Percentiles rank a stretch among this genome's conserved stretches.
These are phyloP conservation scores for Tokudaia muenninki DNA, from an alignment of 2,797 vertebrate species.

Conservation along the genomic window DNA sequence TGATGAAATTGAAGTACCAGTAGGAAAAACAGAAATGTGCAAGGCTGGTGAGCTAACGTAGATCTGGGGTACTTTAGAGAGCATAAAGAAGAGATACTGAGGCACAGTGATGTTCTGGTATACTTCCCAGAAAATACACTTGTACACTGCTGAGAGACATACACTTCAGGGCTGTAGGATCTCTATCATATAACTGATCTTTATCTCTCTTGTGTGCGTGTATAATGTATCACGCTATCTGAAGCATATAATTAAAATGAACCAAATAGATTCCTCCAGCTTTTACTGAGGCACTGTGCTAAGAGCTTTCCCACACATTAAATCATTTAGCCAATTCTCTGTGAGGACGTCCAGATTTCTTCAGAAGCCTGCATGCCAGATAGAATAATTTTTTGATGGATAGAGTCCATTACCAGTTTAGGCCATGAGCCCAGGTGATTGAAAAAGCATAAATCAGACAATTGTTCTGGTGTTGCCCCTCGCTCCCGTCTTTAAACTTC, in stretches of 20 bases:
- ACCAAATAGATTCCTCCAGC: constrained; percentile 52
- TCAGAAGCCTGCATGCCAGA: constrained; percentile 73
- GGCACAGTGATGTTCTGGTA: background rate
- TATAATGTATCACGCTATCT: constrained; percentile 41
- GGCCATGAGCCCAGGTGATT: constrained; percentile 78
- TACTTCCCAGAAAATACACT: background rate
- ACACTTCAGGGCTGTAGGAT: background rate
- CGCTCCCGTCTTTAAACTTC: constrained; percentile 67
- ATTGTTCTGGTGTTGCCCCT: constrained; percentile 66
- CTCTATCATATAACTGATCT: background rate
- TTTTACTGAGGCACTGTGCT: constrained; percentile 61
- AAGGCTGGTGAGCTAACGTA: rapidly evolving
- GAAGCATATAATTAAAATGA: constrained; percentile 70
- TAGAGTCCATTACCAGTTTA: constrained; percentile 82
- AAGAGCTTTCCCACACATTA: constrained; percentile 76
- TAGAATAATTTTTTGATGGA: constrained; percentile 82
- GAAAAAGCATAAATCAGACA: constrained; percentile 79
- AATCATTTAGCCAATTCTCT: constrained; percentile 79
- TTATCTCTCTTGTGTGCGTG: constrained; percentile 62
- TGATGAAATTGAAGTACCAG: background rate
- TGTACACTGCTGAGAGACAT: background rate
- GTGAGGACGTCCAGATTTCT: constrained; percentile 72
- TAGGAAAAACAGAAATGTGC: background rate
- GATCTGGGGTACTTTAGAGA: background rate
- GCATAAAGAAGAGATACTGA: background rate